phyloP scores from a whole-genome alignment of 1,140 invertebrate genomes.

The Drosophila malerkotliana region DNA sequence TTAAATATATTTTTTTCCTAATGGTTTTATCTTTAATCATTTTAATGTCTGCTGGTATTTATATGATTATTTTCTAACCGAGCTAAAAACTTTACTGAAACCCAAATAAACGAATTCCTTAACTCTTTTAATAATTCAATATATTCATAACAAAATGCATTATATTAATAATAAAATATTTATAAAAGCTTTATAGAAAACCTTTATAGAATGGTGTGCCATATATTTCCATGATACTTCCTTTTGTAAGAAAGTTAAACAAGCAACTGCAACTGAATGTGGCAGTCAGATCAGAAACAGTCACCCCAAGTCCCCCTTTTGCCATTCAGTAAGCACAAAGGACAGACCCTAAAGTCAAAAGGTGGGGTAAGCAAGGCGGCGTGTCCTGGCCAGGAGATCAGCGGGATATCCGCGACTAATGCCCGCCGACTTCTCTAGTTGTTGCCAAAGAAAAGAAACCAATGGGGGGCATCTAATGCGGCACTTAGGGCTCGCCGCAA shows the following conservation, averaged over 20 bases:
- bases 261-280: conserved; percentile 31
- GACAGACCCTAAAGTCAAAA: conserved; percentile 36
- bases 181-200: not conserved
- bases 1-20: too few species aligned
- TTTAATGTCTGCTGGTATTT: too few species aligned
- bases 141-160: not conserved
- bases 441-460: conserved; percentile 39
- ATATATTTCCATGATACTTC: not conserved
- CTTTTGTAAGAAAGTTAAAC: not conserved
- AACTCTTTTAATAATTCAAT: not conserved
- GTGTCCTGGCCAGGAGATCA: conserved; percentile 55
- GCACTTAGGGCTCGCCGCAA: conserved; percentile 44
- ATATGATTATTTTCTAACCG: too few species aligned
- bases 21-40: too few species aligned
- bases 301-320: not conserved
- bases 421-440: conserved; percentile 39
- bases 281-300: conserved; percentile 11
- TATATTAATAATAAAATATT: not conserved
- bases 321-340: conserved; percentile 27
- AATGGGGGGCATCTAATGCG: conserved; percentile 35
- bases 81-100: too few species aligned
- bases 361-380: conserved; percentile 15
- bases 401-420: conserved; percentile 55
- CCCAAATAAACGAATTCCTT: too few species aligned
- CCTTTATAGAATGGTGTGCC: not conserved